These are phyloP conservation scores for Rhopalosiphum padi DNA, from an alignment of 1,140 invertebrate species.

Conservation along the genomic window DNA sequence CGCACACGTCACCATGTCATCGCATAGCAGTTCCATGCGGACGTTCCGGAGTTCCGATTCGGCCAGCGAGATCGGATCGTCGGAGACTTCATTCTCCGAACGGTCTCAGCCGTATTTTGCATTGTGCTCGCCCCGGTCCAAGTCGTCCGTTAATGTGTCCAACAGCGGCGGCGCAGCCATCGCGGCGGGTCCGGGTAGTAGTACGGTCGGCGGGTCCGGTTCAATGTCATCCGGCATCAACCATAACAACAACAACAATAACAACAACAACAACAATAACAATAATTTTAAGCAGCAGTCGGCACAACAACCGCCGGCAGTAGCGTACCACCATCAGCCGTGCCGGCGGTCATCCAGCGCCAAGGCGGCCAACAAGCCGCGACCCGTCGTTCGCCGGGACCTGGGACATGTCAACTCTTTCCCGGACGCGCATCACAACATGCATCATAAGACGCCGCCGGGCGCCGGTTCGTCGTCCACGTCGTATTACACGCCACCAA, in stretches of 20 bases:
- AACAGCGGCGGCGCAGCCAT: not conserved
- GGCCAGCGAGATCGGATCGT: slow-evolving; percentile 41
- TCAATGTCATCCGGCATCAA: not conserved
- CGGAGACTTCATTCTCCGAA: slow-evolving; percentile 51
- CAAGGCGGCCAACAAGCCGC: slow-evolving; percentile 37
- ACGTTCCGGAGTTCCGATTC: slow-evolving; percentile 52
- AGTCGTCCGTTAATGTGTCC: slow-evolving; percentile 43
- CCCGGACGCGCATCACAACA: slow-evolving; percentile 38
- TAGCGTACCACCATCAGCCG: slow-evolving; percentile 30
- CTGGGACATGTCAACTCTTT: slow-evolving; percentile 47
- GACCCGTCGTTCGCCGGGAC: slow-evolving; percentile 30
- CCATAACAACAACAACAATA: not conserved
- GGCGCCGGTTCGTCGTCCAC: slow-evolving; percentile 27
- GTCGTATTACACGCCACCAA: slow-evolving; percentile 26
- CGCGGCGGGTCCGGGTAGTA: not conserved
- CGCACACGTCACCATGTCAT: not conserved
- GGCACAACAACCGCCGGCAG: not conserved
- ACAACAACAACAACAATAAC: not conserved
- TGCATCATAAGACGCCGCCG: slow-evolving; percentile 20
- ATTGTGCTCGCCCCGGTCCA: slow-evolving; percentile 39
- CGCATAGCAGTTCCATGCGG: slow-evolving; percentile 47
- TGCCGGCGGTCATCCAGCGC: slow-evolving; percentile 33
- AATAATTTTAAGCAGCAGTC: not conserved
- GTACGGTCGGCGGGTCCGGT: not conserved
- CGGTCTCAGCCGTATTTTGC: slow-evolving; percentile 36